Evolutionary conservation across 2,113 vertebrate species (phyloP), one percentile per base, ranked within the genome.

Genomic region (Craseonycteris thonglongyai): DNA sequence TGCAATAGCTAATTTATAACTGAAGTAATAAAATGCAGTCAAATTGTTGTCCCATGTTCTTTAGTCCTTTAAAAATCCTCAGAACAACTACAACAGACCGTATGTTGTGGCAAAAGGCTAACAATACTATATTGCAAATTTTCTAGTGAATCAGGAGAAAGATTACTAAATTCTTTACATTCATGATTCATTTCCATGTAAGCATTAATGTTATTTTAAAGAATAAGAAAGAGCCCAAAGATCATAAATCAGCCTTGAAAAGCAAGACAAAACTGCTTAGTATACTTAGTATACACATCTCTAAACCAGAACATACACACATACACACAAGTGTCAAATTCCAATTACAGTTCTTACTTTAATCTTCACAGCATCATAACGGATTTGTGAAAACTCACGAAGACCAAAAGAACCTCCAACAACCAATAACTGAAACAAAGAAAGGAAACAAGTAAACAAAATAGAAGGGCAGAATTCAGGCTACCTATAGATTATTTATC

Each of bases 361-460:
- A 93, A 96, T 98, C 82, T 98, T 99, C 93, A 99, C 99, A 79
- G 97, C 99, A 95, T 99, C 99, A 0, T 99, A 99, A 49, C 99
- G 98, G 91, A 99, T 99, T 91, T 99, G 99, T 93, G 99, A 97
- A 96, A 99, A 99, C 91, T 99, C 99, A 76, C 98, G 98, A 84
- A 99, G 98, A 81, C 99, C 99, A 93, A 99, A 99, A 81, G 99
- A 99, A 75, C 99, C 99, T 89, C 99, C 99, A 54, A 99, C 86
- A 79, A 99, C 75, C 91, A 99, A 98, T 56, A 99, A 68, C 99
- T 99, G 96, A 95, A 98, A 98, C 92, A 91, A 51, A 81, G 89
- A 93, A 95, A 83, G 18, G 35, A 88, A 91, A 69, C 24, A 89
- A 45, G 78, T 49, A 86, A 56, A 56, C 40, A 61, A 63, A 35